These are phyloP conservation scores for Anastrepha ludens DNA, from an alignment of 1,140 invertebrate species.

Conservation along the genomic window DNA sequence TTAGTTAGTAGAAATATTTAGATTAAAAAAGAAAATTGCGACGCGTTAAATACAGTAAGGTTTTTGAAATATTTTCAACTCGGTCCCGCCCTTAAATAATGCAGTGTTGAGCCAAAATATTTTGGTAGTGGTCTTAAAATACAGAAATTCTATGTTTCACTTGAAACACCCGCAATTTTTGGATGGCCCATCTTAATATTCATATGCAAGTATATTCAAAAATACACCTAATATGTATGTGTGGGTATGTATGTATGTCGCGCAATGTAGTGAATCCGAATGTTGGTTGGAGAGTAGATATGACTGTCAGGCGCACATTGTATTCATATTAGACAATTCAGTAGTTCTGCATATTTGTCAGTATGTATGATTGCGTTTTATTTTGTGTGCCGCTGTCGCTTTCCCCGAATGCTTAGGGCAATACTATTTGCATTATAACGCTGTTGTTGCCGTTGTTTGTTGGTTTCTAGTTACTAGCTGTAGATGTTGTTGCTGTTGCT, in stretches of 20 bases:
- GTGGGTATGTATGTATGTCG: background rate
- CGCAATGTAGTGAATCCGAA: conserved; percentile 2
- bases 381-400: background rate
- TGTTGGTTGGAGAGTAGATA: background rate
- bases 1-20: no score
- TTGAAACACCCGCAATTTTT: no score
- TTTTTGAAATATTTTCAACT: no score
- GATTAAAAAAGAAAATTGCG: no score
- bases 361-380: background rate
- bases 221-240: no score
- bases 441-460: background rate
- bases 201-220: no score
- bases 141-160: no score
- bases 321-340: conserved; percentile 14
- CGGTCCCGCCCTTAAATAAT: no score
- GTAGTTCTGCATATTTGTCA: background rate
- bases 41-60: no score
- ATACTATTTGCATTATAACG: conserved; percentile 18
- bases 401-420: background rate
- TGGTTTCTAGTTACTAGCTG: background rate
- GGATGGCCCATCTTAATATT: no score
- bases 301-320: conserved; percentile 7
- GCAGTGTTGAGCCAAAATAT: no score
- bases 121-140: no score
- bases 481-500: background rate